A percentile compares a stretch with the other conserved stretches of the same genome.
These are phyloP conservation scores for Antheraea yamamai DNA, from an alignment of 2,888 invertebrate species.

Conservation along the genomic window DNA sequence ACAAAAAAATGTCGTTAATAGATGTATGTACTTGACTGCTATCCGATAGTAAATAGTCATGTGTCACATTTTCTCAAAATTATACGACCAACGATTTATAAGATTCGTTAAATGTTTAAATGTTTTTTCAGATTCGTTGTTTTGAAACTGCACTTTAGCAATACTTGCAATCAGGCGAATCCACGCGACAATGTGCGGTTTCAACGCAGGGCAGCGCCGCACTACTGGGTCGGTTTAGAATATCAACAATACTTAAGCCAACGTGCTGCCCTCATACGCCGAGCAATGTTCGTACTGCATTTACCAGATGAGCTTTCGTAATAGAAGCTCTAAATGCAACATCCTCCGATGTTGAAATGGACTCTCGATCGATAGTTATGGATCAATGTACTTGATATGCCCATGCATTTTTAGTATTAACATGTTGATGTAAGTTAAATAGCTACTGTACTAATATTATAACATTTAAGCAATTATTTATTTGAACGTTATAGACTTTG, in stretches of 20 bases:
- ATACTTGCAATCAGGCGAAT: slow-evolving; percentile 68
- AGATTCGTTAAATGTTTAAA: too few relatives aligned
- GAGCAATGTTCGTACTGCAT: slow-evolving; percentile 58
- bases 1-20: too few relatives aligned
- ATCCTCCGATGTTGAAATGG: slow-evolving; percentile 48
- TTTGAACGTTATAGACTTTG: too few relatives aligned
- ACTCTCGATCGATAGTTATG: slow-evolving; percentile 55
- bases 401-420: slow-evolving; percentile 1
- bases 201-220: slow-evolving; percentile 54
- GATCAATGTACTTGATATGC: slow-evolving; percentile 32
- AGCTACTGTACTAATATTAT: not conserved
- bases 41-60: too few relatives aligned
- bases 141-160: slow-evolving; percentile 44
- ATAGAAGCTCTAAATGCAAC: slow-evolving; percentile 59
- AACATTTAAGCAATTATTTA: too few relatives aligned
- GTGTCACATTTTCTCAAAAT: too few relatives aligned
- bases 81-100: too few relatives aligned
- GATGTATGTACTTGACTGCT: too few relatives aligned
- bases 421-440: not conserved
- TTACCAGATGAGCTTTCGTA: slow-evolving; percentile 72
- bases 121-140: too few relatives aligned
- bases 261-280: slow-evolving; percentile 52
- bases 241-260: slow-evolving; percentile 73
- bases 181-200: slow-evolving; percentile 70
- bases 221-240: slow-evolving; percentile 68